Evolutionary conservation across 2,888 invertebrate genomes (phyloP).

Genomic region (Mechanitis mazaeus): DNA sequence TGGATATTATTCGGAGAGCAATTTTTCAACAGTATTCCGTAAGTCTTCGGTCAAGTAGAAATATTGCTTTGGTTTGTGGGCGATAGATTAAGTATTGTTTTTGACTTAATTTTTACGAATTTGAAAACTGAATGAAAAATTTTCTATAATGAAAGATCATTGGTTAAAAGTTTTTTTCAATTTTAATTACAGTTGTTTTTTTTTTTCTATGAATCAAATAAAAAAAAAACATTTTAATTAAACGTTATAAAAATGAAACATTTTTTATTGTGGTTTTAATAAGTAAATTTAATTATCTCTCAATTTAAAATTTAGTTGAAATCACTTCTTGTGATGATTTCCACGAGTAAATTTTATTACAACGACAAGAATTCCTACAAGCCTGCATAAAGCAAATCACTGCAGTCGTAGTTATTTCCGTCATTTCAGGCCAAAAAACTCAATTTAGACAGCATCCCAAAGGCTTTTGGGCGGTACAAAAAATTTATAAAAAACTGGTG

Average conservation of each 20-base stretch:
- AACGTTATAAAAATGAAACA: neutral
- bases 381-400: slow-evolving; percentile 20
- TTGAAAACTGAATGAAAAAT: too few relatives aligned
- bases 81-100: neutral
- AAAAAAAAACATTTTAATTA: neutral
- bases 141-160: too few relatives aligned
- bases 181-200: neutral
- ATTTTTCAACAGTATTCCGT: slow-evolving; percentile 20
- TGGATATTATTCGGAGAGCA: slow-evolving; percentile 16
- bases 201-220: neutral
- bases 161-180: too few relatives aligned
- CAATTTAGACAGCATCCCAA: slow-evolving; percentile 26
- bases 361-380: slow-evolving; percentile 13
- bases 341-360: neutral
- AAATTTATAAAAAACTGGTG: slow-evolving; percentile 27
- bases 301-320: too few relatives aligned
- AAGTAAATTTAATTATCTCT: too few relatives aligned
- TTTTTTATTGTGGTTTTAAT: neutral
- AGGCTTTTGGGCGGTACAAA: slow-evolving; percentile 25
- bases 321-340: too few relatives aligned
- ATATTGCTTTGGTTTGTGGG: slow-evolving; percentile 9
- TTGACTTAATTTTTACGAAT: too few relatives aligned
- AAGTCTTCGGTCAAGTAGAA: slow-evolving; percentile 18
- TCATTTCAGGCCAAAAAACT: slow-evolving; percentile 26
- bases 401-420: slow-evolving; percentile 23